Conservation (phyloP, 2,113 vertebrate species). For the Hoplias malabaricus region DNA sequence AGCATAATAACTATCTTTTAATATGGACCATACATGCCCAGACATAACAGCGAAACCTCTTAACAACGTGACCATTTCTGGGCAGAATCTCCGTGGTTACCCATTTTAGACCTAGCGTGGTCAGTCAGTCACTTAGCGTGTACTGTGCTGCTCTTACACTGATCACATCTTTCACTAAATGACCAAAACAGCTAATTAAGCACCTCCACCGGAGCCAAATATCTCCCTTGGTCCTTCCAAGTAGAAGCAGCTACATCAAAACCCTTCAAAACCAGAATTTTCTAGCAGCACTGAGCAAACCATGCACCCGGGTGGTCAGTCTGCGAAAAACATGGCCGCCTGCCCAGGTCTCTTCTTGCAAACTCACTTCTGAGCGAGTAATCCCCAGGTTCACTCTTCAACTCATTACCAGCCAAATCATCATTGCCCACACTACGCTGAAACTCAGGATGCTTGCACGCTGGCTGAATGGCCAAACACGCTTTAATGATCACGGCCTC, state of each 20-base stretch:
- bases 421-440: constrained; percentile 38
- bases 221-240: constrained; percentile 29
- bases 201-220: neutral
- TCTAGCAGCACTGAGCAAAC: constrained; percentile 33
- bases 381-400: constrained; percentile 35
- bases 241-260: constrained; percentile 49
- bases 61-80: neutral
- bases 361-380: constrained; percentile 24
- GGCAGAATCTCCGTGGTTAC: neutral
- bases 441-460: constrained; percentile 12
- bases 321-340: constrained; percentile 32
- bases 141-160: neutral
- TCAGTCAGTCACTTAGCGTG: neutral
- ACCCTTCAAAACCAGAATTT: constrained; percentile 31
- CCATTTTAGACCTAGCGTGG: neutral
- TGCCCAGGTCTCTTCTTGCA: constrained; percentile 34
- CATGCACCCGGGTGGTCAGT: constrained; percentile 37
- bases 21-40: neutral
- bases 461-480: neutral
- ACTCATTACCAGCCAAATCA: constrained; percentile 48
- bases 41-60: neutral
- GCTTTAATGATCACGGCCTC: constrained; percentile 27
- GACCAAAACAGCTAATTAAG: constrained; percentile 27
- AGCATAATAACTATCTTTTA: neutral
- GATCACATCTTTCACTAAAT: neutral